Conservation (phyloP, 1,140 invertebrate genomes). For the Drosophila azteca region DNA sequence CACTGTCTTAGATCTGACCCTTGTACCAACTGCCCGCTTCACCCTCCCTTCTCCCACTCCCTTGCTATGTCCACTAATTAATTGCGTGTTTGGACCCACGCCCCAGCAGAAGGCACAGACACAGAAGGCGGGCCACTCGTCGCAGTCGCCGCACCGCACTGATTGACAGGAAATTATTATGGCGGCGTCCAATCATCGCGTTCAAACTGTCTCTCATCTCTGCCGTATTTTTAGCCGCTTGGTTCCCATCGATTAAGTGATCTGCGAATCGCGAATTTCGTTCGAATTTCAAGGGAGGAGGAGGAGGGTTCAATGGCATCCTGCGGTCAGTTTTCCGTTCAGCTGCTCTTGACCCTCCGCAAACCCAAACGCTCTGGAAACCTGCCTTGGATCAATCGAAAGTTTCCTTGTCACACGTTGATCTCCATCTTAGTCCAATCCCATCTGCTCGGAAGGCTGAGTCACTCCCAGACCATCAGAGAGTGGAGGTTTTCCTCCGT, state of each 20-base stretch:
- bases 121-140: conserved; percentile 31
- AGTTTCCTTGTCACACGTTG: conserved; percentile 52
- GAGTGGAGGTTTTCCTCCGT: conserved; percentile 22
- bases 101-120: conserved; percentile 37
- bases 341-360: conserved; percentile 38
- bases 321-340: conserved; percentile 42
- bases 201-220: conserved; percentile 31
- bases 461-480: conserved; percentile 35
- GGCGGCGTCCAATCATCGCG: conserved; percentile 28
- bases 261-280: conserved; percentile 20
- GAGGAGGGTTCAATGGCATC: conserved; percentile 60
- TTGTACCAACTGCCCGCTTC: conserved; percentile 14
- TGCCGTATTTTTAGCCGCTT: conserved; percentile 44
- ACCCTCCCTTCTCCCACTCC: conserved; percentile 15
- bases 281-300: neutral
- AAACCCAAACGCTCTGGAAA: neutral
- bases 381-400: conserved; percentile 54
- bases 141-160: conserved; percentile 49
- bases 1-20: neutral
- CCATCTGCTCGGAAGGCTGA: conserved; percentile 30
- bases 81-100: conserved; percentile 61
- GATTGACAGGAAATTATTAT: conserved; percentile 72
- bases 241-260: conserved; percentile 49
- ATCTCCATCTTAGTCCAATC: conserved; percentile 23
- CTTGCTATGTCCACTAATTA: conserved; percentile 61